phyloP scores from a whole-genome alignment of 1,140 invertebrate species.

The Thrips palmi region DNA sequence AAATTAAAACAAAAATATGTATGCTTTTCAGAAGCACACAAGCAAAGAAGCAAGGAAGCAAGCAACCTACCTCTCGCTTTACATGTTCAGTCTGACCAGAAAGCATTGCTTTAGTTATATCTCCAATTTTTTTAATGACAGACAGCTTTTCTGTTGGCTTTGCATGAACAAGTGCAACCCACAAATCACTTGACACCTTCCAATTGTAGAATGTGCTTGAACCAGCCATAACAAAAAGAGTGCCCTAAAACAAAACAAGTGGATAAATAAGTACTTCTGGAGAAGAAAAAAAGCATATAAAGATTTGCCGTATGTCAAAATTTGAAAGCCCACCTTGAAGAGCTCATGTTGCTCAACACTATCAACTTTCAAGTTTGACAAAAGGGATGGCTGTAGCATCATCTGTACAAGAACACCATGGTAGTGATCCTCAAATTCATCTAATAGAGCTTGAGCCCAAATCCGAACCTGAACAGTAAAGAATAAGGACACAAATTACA shows the following conservation, averaged over 20 bases:
- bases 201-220: constrained; percentile 53
- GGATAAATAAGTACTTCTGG: background rate
- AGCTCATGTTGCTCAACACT: constrained; percentile 42
- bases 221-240: constrained; percentile 54
- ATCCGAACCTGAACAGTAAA: constrained; percentile 31
- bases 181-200: constrained; percentile 45
- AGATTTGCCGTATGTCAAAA: background rate
- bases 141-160: constrained; percentile 65
- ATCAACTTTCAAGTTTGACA: constrained; percentile 36
- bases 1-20: too few species aligned
- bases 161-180: constrained; percentile 53
- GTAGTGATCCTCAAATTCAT: constrained; percentile 28
- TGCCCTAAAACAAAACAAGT: constrained; percentile 32
- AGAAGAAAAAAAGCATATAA: background rate
- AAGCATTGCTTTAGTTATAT: constrained; percentile 26
- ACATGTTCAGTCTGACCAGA: background rate
- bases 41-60: too few species aligned
- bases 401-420: constrained; percentile 39
- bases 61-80: too few species aligned
- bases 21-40: too few species aligned
- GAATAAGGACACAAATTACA: constrained; percentile 5
- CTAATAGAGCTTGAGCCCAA: constrained; percentile 39
- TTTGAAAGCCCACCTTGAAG: constrained; percentile 35
- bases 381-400: constrained; percentile 35
- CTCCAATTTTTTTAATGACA: constrained; percentile 53